phyloP scores from a whole-genome alignment of 2,888 invertebrate genomes.

The Aricia artaxerxes region DNA sequence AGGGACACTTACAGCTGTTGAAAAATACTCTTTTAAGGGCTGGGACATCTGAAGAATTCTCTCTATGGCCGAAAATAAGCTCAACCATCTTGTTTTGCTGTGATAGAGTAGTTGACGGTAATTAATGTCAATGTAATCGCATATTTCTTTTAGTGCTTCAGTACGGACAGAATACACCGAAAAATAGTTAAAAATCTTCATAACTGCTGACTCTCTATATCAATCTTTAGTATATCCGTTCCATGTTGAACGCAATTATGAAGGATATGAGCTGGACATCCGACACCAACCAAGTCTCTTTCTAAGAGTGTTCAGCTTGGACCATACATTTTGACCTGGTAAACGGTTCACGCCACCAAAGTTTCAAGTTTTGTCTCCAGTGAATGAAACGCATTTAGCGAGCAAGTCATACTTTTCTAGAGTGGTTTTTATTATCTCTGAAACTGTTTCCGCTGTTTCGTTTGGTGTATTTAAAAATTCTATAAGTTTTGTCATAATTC shows the following conservation, averaged over 20 bases:
- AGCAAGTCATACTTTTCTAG: constrained; percentile 4
- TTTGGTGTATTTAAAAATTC: constrained; percentile 1
- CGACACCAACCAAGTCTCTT: background rate
- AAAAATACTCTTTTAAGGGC: constrained; percentile 45
- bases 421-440: background rate
- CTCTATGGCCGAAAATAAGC: constrained; percentile 46
- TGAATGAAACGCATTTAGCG: background rate
- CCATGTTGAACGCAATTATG: constrained; percentile 34
- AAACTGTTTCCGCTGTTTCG: background rate
- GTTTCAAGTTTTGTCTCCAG: background rate
- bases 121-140: constrained; percentile 33
- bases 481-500: background rate
- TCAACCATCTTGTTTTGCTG: constrained; percentile 45
- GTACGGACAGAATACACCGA: constrained; percentile 31
- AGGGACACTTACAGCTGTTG: constrained; percentile 37
- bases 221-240: constrained; percentile 38
- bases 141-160: too few relatives aligned
- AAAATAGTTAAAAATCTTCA: constrained; percentile 31
- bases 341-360: constrained; percentile 3
- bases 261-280: background rate
- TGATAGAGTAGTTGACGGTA: constrained; percentile 44
- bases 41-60: constrained; percentile 46
- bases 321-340: constrained; percentile 8
- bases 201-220: background rate
- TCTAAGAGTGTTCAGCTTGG: background rate